These are phyloP conservation scores for Caenorhabditis doughertyi DNA, from an alignment of 2,888 invertebrate genomes.

Conservation along the genomic window DNA sequence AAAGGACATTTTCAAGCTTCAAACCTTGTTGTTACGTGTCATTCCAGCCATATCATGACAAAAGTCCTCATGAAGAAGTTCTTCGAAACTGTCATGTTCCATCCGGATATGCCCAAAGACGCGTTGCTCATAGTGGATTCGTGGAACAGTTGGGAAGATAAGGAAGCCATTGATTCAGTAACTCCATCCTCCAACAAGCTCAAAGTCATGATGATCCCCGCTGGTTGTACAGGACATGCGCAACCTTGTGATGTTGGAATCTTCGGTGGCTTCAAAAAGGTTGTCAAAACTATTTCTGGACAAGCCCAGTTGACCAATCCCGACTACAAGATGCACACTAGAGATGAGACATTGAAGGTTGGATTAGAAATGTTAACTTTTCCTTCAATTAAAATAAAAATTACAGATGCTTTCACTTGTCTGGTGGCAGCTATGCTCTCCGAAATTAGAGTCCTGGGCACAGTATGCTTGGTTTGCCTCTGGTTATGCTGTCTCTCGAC, in stretches of 20 bases:
- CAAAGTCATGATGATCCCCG: slow-evolving; percentile 14
- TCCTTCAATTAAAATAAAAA: not conserved
- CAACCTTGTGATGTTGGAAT: slow-evolving; percentile 33
- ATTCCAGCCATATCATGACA: slow-evolving; percentile 54
- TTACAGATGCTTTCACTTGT: slow-evolving; percentile 6
- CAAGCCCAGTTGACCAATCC: not conserved
- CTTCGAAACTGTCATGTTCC: slow-evolving; percentile 16
- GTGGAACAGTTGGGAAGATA: slow-evolving; percentile 45
- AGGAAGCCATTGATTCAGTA: not conserved
- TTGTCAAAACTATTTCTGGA: slow-evolving; percentile 2
- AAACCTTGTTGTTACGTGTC: slow-evolving; percentile 36
- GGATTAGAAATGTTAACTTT: not conserved
- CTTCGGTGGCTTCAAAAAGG: slow-evolving; percentile 24
- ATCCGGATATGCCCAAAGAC: not conserved
- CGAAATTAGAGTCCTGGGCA: not conserved
- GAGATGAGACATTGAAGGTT: slow-evolving; percentile 2
- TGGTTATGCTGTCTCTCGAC: not conserved
- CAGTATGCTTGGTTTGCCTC: slow-evolving; percentile 7
- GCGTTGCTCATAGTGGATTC: slow-evolving; percentile 41
- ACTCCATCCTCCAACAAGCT: not conserved
- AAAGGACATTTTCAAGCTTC: not conserved
- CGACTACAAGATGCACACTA: not conserved
- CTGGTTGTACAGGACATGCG: slow-evolving; percentile 30
- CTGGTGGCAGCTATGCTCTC: not conserved
- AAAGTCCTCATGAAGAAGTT: slow-evolving; percentile 32